Percentiles rank a stretch among this genome's conserved stretches.
Conservation (phyloP, 2,797 vertebrate genomes). For the Sebastes umbrosus region DNA sequence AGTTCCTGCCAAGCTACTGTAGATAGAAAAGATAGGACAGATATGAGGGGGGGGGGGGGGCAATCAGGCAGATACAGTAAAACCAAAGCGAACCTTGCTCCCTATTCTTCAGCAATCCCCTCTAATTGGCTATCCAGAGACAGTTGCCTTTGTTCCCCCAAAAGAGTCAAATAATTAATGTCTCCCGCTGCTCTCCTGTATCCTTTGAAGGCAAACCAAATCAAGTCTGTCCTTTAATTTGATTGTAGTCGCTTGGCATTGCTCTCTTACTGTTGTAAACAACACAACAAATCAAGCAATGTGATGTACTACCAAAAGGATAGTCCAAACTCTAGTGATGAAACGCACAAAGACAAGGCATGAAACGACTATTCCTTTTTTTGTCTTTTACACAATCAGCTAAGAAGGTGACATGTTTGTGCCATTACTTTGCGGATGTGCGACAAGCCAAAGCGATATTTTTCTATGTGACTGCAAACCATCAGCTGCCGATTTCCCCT, state of each 20-base stretch:
- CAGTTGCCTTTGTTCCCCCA: conserved; percentile 67
- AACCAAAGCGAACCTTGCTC: conserved; percentile 60
- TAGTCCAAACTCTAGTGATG: conserved; percentile 25
- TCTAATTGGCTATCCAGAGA: conserved; percentile 78
- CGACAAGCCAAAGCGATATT: background rate
- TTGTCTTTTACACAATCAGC: background rate
- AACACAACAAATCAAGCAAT: conserved; percentile 52
- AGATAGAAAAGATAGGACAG: conserved; percentile 36
- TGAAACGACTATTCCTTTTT: conserved; percentile 3
- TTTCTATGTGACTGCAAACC: background rate
- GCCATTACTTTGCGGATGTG: background rate
- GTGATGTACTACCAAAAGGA: background rate
- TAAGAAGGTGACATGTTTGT: background rate
- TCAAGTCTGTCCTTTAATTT: conserved; percentile 62
- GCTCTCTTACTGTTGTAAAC: conserved; percentile 51
- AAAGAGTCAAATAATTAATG: conserved; percentile 70
- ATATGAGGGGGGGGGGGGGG: conserved; percentile 11
- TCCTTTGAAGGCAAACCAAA: conserved; percentile 66
- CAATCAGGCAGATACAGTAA: conserved; percentile 46
- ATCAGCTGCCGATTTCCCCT: background rate
- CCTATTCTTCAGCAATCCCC: conserved; percentile 56
- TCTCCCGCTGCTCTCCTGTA: conserved; percentile 60
- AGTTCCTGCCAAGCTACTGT: conserved; percentile 55
- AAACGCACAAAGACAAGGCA: conserved; percentile 15
- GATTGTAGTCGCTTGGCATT: conserved; percentile 55